Evolutionary conservation across 2,113 vertebrate species (phyloP).

Genomic region (Ardeotis arabs): DNA sequence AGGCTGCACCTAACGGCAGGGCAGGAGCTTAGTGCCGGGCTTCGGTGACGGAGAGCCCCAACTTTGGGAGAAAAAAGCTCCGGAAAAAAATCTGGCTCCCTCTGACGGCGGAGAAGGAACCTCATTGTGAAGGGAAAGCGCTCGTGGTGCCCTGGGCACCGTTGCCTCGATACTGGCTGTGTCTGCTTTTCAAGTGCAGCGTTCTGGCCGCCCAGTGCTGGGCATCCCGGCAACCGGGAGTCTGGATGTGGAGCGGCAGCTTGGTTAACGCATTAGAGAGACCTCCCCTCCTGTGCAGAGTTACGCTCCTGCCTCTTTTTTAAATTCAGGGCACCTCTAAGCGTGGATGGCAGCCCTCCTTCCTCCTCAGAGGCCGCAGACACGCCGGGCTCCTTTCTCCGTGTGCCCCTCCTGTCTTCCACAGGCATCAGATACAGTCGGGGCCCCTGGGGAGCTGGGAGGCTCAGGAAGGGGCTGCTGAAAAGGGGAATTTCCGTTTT

Average conservation of each 20-base stretch:
- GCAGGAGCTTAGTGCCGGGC: neutral
- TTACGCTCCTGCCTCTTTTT: neutral
- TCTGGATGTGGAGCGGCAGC: neutral
- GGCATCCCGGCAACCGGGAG: neutral
- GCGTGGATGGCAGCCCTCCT: neutral
- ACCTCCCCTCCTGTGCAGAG: neutral
- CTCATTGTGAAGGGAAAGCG: neutral
- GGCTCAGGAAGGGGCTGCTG: neutral
- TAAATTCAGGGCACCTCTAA: neutral
- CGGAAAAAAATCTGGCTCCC: constrained; percentile 9
- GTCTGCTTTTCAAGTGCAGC: neutral
- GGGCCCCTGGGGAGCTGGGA: neutral
- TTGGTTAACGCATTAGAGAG: neutral
- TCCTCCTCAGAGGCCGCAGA: neutral
- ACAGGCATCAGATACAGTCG: neutral
- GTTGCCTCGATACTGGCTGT: neutral
- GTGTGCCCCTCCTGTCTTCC: neutral
- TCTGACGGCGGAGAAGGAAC: neutral
- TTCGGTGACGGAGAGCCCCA: neutral
- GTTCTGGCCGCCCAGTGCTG: neutral
- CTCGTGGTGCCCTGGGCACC: neutral
- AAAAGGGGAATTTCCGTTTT: neutral
- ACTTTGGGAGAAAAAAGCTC: neutral
- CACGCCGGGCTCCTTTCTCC: neutral
- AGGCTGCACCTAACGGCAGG: neutral